A percentile compares a stretch with the other conserved stretches of the same genome.
Conservation (phyloP, 2,113 vertebrate genomes). For the Balaeniceps rex region DNA sequence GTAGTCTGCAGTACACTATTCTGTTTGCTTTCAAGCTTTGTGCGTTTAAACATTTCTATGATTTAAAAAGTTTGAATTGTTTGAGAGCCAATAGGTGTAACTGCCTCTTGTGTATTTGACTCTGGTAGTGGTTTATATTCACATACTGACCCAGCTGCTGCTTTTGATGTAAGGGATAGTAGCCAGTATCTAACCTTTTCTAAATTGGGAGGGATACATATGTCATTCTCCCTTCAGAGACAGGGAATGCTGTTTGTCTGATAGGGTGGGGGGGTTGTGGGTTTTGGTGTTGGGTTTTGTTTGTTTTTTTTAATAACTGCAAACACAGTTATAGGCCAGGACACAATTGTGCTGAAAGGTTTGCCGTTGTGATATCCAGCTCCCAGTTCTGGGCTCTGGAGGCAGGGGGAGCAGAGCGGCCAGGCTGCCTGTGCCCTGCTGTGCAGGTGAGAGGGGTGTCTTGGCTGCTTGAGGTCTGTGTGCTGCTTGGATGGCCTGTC, state of each 20-base stretch:
- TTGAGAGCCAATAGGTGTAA: not conserved
- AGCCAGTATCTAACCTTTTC: not conserved
- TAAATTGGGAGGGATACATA: not conserved
- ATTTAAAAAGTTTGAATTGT: not conserved
- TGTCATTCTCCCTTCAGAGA: not conserved
- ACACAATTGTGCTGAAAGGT: not conserved
- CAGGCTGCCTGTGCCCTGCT: not conserved
- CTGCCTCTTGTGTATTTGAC: not conserved
- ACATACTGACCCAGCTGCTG: not conserved
- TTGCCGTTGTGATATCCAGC: not conserved
- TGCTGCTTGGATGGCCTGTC: not conserved
- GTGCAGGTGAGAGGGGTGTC: not conserved
- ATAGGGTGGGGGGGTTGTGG: not conserved
- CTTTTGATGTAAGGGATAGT: not conserved
- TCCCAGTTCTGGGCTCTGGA: not conserved
- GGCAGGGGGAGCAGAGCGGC: not conserved
- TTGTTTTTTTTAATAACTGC: not conserved
- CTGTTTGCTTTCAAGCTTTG: not conserved
- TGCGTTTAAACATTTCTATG: not conserved
- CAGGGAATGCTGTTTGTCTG: not conserved
- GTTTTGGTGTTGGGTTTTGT: not conserved
- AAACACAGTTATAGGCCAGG: not conserved
- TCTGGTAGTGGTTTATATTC: not conserved
- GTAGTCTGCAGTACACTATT: not conserved
- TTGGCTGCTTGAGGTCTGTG: not conserved